Evolutionary conservation across 2,888 invertebrate genomes (phyloP), one percentile per base, ranked within the genome.

Genomic region (Tenthredo amoena): DNA sequence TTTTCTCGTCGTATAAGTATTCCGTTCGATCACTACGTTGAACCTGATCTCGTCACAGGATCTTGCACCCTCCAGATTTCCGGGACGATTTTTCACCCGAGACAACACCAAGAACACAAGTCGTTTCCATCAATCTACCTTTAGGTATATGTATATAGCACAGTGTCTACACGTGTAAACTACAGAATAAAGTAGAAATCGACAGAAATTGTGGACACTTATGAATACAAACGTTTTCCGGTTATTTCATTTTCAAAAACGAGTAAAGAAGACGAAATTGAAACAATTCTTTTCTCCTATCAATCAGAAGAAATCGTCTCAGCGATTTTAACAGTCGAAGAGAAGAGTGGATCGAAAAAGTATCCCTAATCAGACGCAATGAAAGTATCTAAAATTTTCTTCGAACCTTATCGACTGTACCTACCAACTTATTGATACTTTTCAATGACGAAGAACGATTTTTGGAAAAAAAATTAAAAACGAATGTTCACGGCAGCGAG

Each of bases 101-200:
- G 65, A 65, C 65, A 65, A 65, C 65, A 65, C 31, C 65, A 10
- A 65, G 65, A 40, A 72, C 72, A 72, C 40, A 10, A 10, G 68
- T 71, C 37, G 18, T 71, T 71, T 34, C 18, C 68, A 71, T 71
- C 68, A 21, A 71, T 71, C 68, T 71, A 18, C n/a, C 15, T 18
- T 4, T 18, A 50, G 15, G 7, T 4, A 15, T 18, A 18, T 50
- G 5, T 50, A 50, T 43, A 12, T 43, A 43, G 43, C 43, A 43
- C 10, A 12, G 43, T 43, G 43, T 55, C 55, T 9, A 58, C 58
- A 58, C 10, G 58, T 58, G 21, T 58, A 58, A 58, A 58, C n/a
- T 58, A 58, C 21, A 50, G 50, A 18, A 50, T 50, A 15, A 15
- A 50, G 47, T 15, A 50, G 0, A 4, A 50, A 50, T 50, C 15